Conservation (phyloP, 2,888 invertebrate genomes). For the Cryptocephalus moraei region DNA sequence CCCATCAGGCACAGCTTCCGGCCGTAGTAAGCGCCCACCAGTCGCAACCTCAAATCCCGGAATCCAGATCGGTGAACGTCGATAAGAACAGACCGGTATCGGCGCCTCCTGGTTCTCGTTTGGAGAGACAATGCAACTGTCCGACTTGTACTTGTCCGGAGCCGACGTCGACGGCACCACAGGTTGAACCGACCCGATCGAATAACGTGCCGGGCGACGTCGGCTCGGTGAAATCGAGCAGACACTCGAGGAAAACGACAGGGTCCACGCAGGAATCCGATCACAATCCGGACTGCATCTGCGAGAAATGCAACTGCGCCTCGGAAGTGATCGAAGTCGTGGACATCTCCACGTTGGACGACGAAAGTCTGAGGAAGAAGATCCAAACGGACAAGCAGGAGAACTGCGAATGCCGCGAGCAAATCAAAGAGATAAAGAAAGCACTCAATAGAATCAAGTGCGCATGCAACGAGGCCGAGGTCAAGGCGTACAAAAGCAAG, state of each 20-base stretch:
- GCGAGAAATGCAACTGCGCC: neutral
- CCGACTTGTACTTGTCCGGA: constrained; percentile 14
- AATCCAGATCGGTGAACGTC: neutral
- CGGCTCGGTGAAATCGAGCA: too few species aligned
- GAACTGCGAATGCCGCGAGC: constrained; percentile 19
- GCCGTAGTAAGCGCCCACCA: neutral
- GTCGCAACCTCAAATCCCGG: constrained; percentile 1
- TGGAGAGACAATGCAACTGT: constrained; percentile 10
- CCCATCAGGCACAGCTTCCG: constrained; percentile 2
- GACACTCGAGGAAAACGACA: too few species aligned
- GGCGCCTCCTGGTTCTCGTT: constrained; percentile 2
- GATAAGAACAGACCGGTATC: constrained; percentile 2
- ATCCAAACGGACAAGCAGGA: constrained; percentile 16
- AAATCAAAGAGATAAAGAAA: constrained; percentile 21
- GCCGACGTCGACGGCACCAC: neutral
- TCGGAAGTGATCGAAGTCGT: neutral
- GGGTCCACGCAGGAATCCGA: neutral
- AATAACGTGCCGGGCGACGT: too few species aligned
- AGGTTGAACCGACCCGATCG: too few species aligned
- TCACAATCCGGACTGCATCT: neutral
- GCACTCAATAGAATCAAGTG: constrained; percentile 21
- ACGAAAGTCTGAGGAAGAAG: constrained; percentile 12
- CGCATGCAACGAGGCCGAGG: constrained; percentile 22
- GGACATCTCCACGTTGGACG: constrained; percentile 11
- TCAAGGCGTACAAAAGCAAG: constrained; percentile 12